Evolutionary conservation across 2,113 vertebrate species (phyloP).

Genomic region (Chaenocephalus aceratus): DNA sequence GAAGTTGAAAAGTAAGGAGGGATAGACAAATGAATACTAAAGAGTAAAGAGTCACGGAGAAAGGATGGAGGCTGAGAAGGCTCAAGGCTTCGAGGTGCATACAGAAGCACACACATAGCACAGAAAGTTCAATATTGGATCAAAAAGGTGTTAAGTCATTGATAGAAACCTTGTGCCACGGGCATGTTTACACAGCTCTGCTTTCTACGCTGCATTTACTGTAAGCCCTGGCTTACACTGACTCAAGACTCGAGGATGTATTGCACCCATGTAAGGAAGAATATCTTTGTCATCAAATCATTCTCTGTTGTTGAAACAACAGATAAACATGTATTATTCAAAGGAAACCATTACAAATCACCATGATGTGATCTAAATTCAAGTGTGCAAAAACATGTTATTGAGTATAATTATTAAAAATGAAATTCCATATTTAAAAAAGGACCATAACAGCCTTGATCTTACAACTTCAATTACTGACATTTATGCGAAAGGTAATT

Average conservation of each 20-base stretch:
- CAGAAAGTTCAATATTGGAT: constrained; percentile 58
- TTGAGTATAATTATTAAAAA: background rate
- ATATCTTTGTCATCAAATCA: background rate
- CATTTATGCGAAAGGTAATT: background rate
- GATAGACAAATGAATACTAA: constrained; percentile 15
- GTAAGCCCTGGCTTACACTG: constrained; percentile 1
- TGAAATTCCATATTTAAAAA: background rate
- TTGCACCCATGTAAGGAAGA: constrained; percentile 8
- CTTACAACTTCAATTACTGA: background rate
- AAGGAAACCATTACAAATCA: background rate
- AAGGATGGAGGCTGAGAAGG: constrained; percentile 26
- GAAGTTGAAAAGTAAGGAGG: constrained; percentile 4
- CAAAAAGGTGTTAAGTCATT: constrained; percentile 50
- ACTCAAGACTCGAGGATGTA: background rate
- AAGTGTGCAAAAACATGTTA: background rate
- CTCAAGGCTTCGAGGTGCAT: constrained; percentile 44
- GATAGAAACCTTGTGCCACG: constrained; percentile 47
- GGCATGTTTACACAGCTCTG: constrained; percentile 56
- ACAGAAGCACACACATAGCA: constrained; percentile 39
- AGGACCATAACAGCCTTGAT: background rate
- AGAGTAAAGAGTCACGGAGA: constrained; percentile 13
- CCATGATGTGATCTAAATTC: background rate
- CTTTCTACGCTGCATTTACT: constrained; percentile 13
- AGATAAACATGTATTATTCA: background rate
- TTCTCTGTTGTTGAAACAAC: background rate